phyloP scores from a whole-genome alignment of 2,888 invertebrate species.

The Ennomos erosarius region DNA sequence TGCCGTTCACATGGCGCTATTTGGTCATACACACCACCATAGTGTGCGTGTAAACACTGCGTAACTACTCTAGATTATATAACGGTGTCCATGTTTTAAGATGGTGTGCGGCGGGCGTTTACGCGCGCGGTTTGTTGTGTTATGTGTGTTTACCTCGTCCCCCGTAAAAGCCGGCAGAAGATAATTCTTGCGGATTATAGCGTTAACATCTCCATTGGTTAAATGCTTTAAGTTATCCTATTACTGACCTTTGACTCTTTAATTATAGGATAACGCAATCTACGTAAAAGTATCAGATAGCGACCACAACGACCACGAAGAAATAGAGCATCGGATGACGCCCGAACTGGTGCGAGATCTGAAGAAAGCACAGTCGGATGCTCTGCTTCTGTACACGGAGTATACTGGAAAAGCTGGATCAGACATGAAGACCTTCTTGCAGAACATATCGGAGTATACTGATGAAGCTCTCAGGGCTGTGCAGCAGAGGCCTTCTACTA shows the following conservation, averaged over 20 bases:
- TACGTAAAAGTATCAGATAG: constrained; percentile 34
- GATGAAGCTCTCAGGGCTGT: constrained; percentile 48
- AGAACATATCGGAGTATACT: constrained; percentile 57
- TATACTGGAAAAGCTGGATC: constrained; percentile 59
- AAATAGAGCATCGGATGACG: constrained; percentile 57
- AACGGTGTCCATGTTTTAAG: too few relatives aligned
- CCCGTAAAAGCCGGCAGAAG: too few relatives aligned
- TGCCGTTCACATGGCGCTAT: too few relatives aligned
- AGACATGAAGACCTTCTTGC: constrained; percentile 62
- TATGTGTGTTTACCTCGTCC: too few relatives aligned
- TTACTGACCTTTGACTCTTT: not conserved
- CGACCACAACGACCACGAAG: constrained; percentile 36
- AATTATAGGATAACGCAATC: constrained; percentile 48
- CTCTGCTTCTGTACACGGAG: constrained; percentile 70
- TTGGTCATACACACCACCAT: too few relatives aligned
- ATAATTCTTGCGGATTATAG: too few relatives aligned
- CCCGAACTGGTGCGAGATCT: constrained; percentile 59
- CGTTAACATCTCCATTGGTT: too few relatives aligned
- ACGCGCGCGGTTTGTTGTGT: too few relatives aligned
- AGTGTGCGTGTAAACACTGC: too few relatives aligned
- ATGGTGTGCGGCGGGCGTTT: too few relatives aligned
- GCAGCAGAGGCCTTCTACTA: constrained; percentile 38
- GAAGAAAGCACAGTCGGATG: constrained; percentile 57
- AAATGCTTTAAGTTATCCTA: too few relatives aligned
- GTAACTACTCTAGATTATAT: too few relatives aligned